phyloP scores from a whole-genome alignment of 1,140 invertebrate genomes.

The Sitobion miscanthi region DNA sequence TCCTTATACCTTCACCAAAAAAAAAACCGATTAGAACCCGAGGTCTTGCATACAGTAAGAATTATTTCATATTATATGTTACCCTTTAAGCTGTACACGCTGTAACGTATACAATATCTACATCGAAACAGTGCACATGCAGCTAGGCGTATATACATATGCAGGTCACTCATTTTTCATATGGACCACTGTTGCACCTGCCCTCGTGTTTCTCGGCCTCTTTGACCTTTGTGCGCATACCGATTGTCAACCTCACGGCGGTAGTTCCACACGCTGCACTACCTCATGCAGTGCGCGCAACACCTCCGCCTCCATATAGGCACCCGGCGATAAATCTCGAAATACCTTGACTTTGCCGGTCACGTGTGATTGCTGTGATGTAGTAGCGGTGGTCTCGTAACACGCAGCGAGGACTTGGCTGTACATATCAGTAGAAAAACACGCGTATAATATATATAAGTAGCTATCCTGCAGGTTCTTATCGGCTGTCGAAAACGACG shows the following conservation, averaged over 20 bases:
- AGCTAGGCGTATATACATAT: not conserved
- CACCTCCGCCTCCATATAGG: not conserved
- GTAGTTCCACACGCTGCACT: too few relatives aligned
- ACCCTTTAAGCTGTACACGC: not conserved
- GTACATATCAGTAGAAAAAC: not conserved
- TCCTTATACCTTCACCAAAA: not conserved
- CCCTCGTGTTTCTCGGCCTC: not conserved
- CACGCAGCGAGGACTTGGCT: not conserved
- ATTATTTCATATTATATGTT: not conserved
- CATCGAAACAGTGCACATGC: not conserved
- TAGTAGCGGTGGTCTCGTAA: not conserved
- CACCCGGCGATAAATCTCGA: slow-evolving; percentile 34
- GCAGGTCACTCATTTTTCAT: not conserved
- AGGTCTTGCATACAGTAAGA: not conserved
- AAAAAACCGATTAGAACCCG: not conserved
- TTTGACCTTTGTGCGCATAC: slow-evolving; percentile 35
- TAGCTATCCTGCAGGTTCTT: not conserved
- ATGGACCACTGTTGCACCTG: slow-evolving; percentile 7
- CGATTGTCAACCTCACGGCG: slow-evolving; percentile 4
- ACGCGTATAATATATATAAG: not conserved
- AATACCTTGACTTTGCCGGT: not conserved
- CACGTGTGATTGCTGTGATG: not conserved
- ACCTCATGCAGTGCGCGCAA: slow-evolving; percentile 4
- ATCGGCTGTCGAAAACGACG: not conserved
- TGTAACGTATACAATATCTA: not conserved